Percentiles rank a stretch among this genome's conserved stretches.
phyloP scores from a whole-genome alignment of 2,888 invertebrate genomes.

The Drosophila tanythrix region DNA sequence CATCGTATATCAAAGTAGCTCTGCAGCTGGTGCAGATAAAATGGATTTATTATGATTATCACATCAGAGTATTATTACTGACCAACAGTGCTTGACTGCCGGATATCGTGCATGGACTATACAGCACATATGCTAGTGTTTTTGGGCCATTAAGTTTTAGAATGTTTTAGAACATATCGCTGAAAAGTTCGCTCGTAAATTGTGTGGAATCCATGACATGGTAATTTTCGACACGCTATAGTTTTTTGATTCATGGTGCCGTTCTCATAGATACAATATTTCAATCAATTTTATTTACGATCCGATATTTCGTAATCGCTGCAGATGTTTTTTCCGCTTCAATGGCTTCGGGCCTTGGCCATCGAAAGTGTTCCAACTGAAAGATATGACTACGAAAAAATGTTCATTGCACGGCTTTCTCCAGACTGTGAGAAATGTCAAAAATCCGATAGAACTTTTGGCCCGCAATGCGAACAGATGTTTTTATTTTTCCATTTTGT shows the following conservation, averaged over 20 bases:
- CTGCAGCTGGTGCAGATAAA: not conserved
- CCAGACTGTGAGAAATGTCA: constrained; percentile 65
- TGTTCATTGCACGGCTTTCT: constrained; percentile 41
- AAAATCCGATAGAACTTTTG: constrained; percentile 28
- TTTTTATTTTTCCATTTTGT: constrained; percentile 31
- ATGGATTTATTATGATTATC: constrained; percentile 2
- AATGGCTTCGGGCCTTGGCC: constrained; percentile 44
- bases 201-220: constrained; percentile 35
- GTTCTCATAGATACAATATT: constrained; percentile 35
- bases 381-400: not conserved
- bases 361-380: constrained; percentile 21
- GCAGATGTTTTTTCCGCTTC: constrained; percentile 18
- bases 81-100: constrained; percentile 7
- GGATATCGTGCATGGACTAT: constrained; percentile 25
- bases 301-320: constrained; percentile 41
- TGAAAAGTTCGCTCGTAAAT: constrained; percentile 67
- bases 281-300: constrained; percentile 30
- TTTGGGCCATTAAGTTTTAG: constrained; percentile 25
- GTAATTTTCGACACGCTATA: constrained; percentile 16
- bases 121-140: constrained; percentile 20
- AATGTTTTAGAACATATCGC: constrained; percentile 50
- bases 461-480: constrained; percentile 56
- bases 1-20: not conserved
- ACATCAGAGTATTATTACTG: not conserved
- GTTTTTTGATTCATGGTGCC: constrained; percentile 66